Evolutionary conservation across 2,113 vertebrate species (phyloP), one percentile per base, ranked within the genome.

Genomic region (Himantopus leucocephalus): DNA sequence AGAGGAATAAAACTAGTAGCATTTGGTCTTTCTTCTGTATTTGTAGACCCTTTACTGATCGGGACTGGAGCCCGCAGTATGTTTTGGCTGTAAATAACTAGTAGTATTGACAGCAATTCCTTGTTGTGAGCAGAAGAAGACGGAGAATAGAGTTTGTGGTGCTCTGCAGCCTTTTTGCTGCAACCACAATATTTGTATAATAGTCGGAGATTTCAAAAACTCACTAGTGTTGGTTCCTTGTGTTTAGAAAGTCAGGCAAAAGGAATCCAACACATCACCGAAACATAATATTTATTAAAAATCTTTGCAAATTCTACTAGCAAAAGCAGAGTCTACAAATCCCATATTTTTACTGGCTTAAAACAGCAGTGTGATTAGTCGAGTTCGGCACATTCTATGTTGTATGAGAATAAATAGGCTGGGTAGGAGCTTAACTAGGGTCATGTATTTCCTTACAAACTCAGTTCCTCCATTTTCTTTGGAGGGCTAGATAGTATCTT

Each of bases 381-480:
- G 39, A 32, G 30, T 39, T 34, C 35, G 48, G 7, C 3, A 6
- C 17, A 2, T 50, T 66, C 35, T 41, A 0, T 0, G 2, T 53
- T 58, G 35, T 21, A 9, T 45, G 34, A 37, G 66, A 59, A 47
- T 23, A 43, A 58, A 34, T 5, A 75, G 26, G 12, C 32, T 85
- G 20, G 11, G 12, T 5, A n/a, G 17, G 13, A 45, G 11, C 15
- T 67, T 27, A 37, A 9, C 7, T 34, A 60, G 41, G 34, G 30
- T 37, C 2, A 0, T 8, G 5, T 6, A 30, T 58, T 80, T 80
- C 39, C 32, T 67, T 23, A 26, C 37, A 63, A 77, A 58, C 22
- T 23, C 17, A 14, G 39, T 37, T 92, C 29, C 59, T 89, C 45
- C 32, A 15, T 71, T 62, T 85, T 48, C 63, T 22, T 32, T 37